These are phyloP conservation scores for Umimayanthus kanabou DNA, from an alignment of 92 coral and sea anemone genomes.

Conservation along the genomic window DNA sequence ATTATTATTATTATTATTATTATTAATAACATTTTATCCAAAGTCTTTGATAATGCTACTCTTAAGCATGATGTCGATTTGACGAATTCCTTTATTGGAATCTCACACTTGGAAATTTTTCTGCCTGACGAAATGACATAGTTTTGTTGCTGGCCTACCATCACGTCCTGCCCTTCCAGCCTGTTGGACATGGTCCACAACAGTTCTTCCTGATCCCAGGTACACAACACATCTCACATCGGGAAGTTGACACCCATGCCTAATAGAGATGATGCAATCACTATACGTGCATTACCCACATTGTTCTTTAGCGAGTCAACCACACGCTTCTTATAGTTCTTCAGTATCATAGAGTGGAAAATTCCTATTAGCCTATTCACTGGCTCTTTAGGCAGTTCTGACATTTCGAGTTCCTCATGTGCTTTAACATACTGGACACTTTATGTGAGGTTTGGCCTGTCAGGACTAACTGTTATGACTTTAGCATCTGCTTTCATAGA, in stretches of 20 bases:
- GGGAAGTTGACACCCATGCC: conserved; percentile 44
- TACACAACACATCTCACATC: conserved; percentile 44
- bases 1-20: too few relatives aligned
- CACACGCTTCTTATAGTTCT: conserved; percentile 36
- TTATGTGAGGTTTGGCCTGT: conserved; percentile 34
- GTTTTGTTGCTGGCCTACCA: conserved; percentile 25
- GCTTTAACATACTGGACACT: conserved; percentile 10
- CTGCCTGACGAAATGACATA: conserved; percentile 2
- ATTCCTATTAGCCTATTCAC: conserved; percentile 34
- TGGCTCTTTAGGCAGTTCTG: conserved; percentile 23
- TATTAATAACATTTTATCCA: too few relatives aligned
- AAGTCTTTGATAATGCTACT: conserved; percentile 32
- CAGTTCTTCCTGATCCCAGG: conserved; percentile 43
- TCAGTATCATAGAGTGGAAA: conserved; percentile 23
- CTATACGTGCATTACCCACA: conserved; percentile 33
- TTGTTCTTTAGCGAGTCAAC: conserved; percentile 19
- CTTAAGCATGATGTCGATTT: conserved; percentile 29
- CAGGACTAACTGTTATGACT: conserved; percentile 26
- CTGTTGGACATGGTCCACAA: conserved; percentile 37
- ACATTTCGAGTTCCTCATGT: background rate
- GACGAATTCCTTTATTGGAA: conserved; percentile 23
- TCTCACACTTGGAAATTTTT: conserved; percentile 37
- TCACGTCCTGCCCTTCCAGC: conserved; percentile 45
- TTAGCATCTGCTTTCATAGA: conserved; percentile 23
- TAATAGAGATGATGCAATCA: conserved; percentile 46